Evolutionary conservation across 1,140 invertebrate genomes (phyloP).

Genomic region (Drosophila navojoa): DNA sequence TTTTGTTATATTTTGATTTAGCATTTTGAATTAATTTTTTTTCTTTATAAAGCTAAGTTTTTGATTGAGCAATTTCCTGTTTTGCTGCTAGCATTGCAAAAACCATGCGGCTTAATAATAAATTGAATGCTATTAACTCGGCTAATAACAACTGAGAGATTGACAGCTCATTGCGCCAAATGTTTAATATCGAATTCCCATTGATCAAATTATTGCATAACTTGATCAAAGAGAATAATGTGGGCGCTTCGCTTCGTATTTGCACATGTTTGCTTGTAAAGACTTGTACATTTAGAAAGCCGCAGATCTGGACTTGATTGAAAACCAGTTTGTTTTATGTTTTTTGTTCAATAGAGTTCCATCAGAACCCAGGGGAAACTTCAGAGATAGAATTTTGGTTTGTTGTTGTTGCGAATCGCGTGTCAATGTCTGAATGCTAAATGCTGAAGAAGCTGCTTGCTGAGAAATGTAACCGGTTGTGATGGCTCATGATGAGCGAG

Average conservation of each 20-base stretch:
- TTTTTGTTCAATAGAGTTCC: neutral
- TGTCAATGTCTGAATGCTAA: slow-evolving; percentile 62
- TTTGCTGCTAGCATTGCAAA: slow-evolving; percentile 14
- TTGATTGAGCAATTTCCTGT: slow-evolving; percentile 72
- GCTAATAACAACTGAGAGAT: slow-evolving; percentile 25
- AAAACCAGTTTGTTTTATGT: slow-evolving; percentile 23
- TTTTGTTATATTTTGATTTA: slow-evolving; percentile 9
- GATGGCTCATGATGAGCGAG: slow-evolving; percentile 4
- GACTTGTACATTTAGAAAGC: slow-evolving; percentile 17
- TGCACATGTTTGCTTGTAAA: neutral
- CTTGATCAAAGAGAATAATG: neutral
- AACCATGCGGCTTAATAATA: slow-evolving; percentile 16
- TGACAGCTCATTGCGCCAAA: slow-evolving; percentile 3
- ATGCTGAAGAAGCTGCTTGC: slow-evolving; percentile 42
- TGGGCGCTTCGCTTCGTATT: neutral
- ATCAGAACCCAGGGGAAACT: slow-evolving; percentile 20
- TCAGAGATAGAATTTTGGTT: slow-evolving; percentile 25
- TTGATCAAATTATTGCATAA: neutral
- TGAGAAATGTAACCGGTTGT: slow-evolving; percentile 61
- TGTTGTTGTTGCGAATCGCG: slow-evolving; percentile 49
- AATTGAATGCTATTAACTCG: slow-evolving; percentile 22
- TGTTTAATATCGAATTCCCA: neutral
- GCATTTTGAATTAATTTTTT: neutral
- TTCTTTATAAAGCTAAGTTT: neutral
- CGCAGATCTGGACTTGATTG: slow-evolving; percentile 3